Evolutionary conservation across 2,797 vertebrate genomes (phyloP), one percentile per base, ranked within the genome.

Genomic region (Acropternis orthonyx): DNA sequence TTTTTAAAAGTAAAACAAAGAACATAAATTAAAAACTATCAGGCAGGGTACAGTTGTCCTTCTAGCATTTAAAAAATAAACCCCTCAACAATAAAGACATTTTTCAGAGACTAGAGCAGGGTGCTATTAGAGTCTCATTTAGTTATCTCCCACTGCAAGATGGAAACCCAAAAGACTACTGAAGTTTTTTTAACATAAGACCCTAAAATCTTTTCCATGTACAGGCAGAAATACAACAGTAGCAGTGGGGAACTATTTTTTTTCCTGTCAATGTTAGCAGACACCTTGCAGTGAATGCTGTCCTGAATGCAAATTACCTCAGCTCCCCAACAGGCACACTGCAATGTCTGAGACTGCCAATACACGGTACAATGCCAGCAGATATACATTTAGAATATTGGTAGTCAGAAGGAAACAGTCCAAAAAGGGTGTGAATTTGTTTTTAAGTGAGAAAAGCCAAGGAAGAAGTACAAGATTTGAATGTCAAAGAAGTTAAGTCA

Each of bases 201-300:
- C 41, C 36, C 72, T 69, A 55, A 76, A 91, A 87, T 52, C 39
- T 32, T 20, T 68, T 22, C 20, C 19, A 27, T 83, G 74, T 74
- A 63, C 23, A 86, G 72, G 68, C 55, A 88, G 61, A 83, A 21
- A 41, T 52, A 44, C 18, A 75, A 41, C 24, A 71, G 49, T 22
- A 91, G 46, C 8, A 12, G 68, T 5, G 0, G 27, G 34, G 26
- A 67, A 37, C 51, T 30, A 4, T 9, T 48, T 62, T 44, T 46
- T 83, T 72, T 9, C 12, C 54, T 73, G 56, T n/a, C 90, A 75
- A 43, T 20, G 19, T 59, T 71, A 67, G 89, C 88, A 89, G 71
- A 91, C 73, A 96, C 89, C 91, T 96, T 88, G 92, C 96, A 96
- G 79, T 88, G 79, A 81, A 49, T 34, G 85, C 93, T 96, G 76